Percentiles rank a stretch among this genome's conserved stretches.
Conservation (phyloP, 2,113 vertebrate genomes). For the Pedionomus torquatus region DNA sequence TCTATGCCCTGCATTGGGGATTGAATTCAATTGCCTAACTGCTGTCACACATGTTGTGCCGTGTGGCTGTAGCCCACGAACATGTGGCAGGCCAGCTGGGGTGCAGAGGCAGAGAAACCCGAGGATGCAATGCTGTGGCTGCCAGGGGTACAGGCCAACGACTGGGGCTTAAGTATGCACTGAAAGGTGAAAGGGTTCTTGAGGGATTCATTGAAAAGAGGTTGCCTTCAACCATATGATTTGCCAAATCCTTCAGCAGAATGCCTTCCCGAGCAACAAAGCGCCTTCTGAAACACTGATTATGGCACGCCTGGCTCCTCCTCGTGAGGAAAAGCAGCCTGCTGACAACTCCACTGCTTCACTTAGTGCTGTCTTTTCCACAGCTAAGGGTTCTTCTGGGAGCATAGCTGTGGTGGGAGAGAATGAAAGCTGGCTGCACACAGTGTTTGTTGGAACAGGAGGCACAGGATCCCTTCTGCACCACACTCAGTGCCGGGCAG, state of each 20-base stretch:
- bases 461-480: background rate
- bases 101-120: background rate
- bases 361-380: rapidly evolving
- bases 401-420: rapidly evolving
- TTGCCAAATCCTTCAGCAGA: background rate
- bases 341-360: background rate
- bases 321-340: background rate
- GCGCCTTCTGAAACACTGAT: background rate
- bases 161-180: background rate
- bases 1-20: background rate
- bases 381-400: background rate
- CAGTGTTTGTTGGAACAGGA: background rate
- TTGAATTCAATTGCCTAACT: background rate
- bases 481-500: rapidly evolving
- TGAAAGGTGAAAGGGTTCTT: background rate
- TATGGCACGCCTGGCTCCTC: rapidly evolving
- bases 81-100: rapidly evolving
- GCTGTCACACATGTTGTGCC: background rate
- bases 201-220: background rate
- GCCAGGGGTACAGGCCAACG: background rate
- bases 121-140: background rate
- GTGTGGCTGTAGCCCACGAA: background rate
- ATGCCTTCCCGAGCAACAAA: background rate
- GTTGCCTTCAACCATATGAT: background rate
- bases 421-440: background rate